Conservation (phyloP, 2,888 invertebrate species). For the Trachelus iudaicus region DNA sequence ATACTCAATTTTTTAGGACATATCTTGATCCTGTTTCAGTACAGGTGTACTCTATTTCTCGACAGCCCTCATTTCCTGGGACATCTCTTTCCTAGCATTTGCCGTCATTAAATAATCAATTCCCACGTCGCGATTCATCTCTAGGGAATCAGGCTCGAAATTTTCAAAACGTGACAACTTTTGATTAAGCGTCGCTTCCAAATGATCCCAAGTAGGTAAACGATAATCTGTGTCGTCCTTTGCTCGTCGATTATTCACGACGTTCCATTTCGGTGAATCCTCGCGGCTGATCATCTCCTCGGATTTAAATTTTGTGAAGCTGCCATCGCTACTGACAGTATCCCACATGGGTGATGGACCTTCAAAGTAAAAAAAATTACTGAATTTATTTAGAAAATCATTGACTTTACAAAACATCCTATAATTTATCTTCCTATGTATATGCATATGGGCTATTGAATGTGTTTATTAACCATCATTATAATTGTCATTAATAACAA, state of each 20-base stretch:
- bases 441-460: too few relatives aligned
- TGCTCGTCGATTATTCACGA: constrained; percentile 3
- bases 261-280: constrained; percentile 47
- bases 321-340: constrained; percentile 41
- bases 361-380: constrained; percentile 15
- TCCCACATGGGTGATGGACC: constrained; percentile 48
- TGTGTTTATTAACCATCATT: too few relatives aligned
- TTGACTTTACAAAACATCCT: too few relatives aligned
- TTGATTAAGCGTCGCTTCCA: constrained; percentile 49
- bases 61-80: constrained; percentile 6
- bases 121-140: constrained; percentile 30
- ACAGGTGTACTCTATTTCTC: constrained; percentile 12
- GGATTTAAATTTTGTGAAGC: constrained; percentile 39
- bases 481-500: too few relatives aligned
- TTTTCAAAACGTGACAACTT: constrained; percentile 46
- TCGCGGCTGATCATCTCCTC: constrained; percentile 50
- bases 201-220: constrained; percentile 43
- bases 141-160: constrained; percentile 31
- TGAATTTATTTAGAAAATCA: too few relatives aligned
- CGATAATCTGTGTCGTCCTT: constrained; percentile 4
- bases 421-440: too few relatives aligned
- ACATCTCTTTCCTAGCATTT: constrained; percentile 29
- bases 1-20: constrained; percentile 18
- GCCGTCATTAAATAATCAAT: constrained; percentile 34
- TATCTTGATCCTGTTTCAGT: constrained; percentile 28